These are phyloP conservation scores for Eupithecia pulchellata DNA, from an alignment of 2,888 invertebrate species.

Conservation along the genomic window DNA sequence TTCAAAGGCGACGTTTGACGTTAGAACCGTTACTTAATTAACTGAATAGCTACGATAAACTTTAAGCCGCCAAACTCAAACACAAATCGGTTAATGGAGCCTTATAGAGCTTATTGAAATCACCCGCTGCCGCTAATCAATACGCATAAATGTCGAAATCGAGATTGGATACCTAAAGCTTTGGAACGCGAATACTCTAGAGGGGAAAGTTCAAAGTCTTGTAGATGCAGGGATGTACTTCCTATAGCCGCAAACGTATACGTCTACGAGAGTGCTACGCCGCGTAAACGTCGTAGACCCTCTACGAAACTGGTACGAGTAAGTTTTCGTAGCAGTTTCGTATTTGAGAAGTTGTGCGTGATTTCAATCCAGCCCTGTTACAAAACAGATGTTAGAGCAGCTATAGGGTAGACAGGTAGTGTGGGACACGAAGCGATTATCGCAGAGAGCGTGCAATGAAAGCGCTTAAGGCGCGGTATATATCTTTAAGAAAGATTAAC, in stretches of 20 bases:
- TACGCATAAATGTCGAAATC: slow-evolving; percentile 80
- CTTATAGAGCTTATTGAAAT: slow-evolving; percentile 81
- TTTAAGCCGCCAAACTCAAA: slow-evolving; percentile 69
- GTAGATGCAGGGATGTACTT: slow-evolving; percentile 59
- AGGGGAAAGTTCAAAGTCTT: slow-evolving; percentile 78
- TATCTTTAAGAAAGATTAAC: slow-evolving; percentile 86
- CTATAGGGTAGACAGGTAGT: slow-evolving; percentile 49
- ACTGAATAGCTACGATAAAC: slow-evolving; percentile 65
- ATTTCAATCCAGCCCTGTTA: slow-evolving; percentile 49
- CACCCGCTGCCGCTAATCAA: slow-evolving; percentile 73
- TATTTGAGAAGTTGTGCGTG: not conserved
- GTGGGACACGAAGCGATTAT: slow-evolving; percentile 77
- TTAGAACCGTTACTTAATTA: slow-evolving; percentile 64
- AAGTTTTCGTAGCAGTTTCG: not conserved
- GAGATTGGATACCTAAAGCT: slow-evolving; percentile 71
- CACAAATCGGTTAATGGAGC: slow-evolving; percentile 82
- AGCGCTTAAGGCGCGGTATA: slow-evolving; percentile 73
- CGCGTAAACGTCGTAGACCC: not conserved
- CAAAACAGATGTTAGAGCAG: slow-evolving; percentile 59
- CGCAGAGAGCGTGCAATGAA: slow-evolving; percentile 65
- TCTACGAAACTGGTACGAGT: not conserved
- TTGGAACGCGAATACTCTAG: slow-evolving; percentile 58
- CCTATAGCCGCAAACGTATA: slow-evolving; percentile 32
- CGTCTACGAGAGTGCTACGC: slow-evolving; percentile 29
- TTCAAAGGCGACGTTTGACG: slow-evolving; percentile 50